Percentiles rank a stretch among this genome's conserved stretches.
Conservation (phyloP, 2,113 vertebrate genomes). For the Dromiciops gliroides region DNA sequence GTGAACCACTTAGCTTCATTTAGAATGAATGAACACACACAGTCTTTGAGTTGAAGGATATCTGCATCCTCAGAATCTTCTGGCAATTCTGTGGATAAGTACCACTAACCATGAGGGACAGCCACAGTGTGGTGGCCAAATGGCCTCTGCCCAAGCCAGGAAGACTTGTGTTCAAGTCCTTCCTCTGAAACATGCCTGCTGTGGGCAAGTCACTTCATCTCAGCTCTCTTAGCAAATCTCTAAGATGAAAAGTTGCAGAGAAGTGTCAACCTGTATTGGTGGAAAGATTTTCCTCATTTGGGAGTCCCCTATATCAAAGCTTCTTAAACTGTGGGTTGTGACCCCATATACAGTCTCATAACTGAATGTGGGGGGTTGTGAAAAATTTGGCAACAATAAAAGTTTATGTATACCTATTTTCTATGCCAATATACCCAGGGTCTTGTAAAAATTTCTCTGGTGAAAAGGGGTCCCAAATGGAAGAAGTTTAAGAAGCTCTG, state of each 20-base stretch:
- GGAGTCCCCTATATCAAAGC: background rate
- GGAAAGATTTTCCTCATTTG: background rate
- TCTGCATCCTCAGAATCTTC: conserved; percentile 57
- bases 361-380: too few species aligned
- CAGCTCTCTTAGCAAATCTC: background rate
- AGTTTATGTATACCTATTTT: too few species aligned
- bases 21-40: background rate
- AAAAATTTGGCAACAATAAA: too few species aligned
- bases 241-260: background rate
- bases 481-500: too few species aligned
- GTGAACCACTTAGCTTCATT: background rate
- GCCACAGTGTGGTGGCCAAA: background rate
- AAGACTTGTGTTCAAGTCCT: background rate
- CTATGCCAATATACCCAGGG: too few species aligned
- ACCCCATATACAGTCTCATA: too few species aligned
- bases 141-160: background rate
- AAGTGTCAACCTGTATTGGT: background rate
- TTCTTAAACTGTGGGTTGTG: too few species aligned
- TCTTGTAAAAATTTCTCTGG: too few species aligned
- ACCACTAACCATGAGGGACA: background rate
- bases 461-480: too few species aligned
- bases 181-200: background rate
- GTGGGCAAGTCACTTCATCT: background rate
- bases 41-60: conserved; percentile 41
- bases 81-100: background rate